phyloP scores from a whole-genome alignment of 2,797 vertebrate species.

The Xyrichtys novacula region DNA sequence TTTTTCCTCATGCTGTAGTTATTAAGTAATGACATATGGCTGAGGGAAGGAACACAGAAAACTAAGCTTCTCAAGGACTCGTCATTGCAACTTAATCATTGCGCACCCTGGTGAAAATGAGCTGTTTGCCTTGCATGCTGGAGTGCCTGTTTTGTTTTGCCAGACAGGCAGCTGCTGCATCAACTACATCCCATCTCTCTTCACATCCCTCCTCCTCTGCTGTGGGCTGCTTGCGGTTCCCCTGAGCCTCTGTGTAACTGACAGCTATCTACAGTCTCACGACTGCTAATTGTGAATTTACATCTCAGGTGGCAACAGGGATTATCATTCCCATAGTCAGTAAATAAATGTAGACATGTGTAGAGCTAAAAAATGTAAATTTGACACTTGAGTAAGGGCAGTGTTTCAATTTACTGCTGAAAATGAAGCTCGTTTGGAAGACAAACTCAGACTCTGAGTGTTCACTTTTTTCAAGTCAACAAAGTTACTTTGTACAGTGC shows the following conservation, averaged over 20 bases:
- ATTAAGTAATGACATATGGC: conserved; percentile 73
- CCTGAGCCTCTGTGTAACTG: conserved; percentile 16
- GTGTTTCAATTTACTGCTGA: conserved; percentile 36
- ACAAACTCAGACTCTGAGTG: conserved; percentile 45
- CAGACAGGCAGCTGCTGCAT: conserved; percentile 50
- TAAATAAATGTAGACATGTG: conserved; percentile 40
- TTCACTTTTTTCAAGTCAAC: conserved; percentile 45
- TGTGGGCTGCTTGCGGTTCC: conserved; percentile 28
- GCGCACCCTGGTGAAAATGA: conserved; percentile 57
- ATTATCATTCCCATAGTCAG: conserved; percentile 24
- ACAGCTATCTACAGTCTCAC: conserved; percentile 26
- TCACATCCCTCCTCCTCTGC: conserved; percentile 9
- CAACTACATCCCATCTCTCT: conserved; percentile 36
- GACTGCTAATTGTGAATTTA: conserved; percentile 52
- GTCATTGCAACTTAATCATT: conserved; percentile 75
- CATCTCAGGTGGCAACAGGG: conserved; percentile 36
- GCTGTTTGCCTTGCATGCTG: conserved; percentile 35
- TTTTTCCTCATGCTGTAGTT: conserved; percentile 44
- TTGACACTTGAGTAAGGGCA: conserved; percentile 3
- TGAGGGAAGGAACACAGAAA: conserved; percentile 61
- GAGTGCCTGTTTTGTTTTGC: conserved; percentile 55
- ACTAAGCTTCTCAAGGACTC: conserved; percentile 66
- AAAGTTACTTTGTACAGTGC: conserved; percentile 48
- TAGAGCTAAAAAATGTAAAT: conserved; percentile 49
- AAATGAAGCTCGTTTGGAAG: conserved; percentile 44